phyloP scores from a whole-genome alignment of 2,797 vertebrate species.

The Melanotaenia parkinsoni region DNA sequence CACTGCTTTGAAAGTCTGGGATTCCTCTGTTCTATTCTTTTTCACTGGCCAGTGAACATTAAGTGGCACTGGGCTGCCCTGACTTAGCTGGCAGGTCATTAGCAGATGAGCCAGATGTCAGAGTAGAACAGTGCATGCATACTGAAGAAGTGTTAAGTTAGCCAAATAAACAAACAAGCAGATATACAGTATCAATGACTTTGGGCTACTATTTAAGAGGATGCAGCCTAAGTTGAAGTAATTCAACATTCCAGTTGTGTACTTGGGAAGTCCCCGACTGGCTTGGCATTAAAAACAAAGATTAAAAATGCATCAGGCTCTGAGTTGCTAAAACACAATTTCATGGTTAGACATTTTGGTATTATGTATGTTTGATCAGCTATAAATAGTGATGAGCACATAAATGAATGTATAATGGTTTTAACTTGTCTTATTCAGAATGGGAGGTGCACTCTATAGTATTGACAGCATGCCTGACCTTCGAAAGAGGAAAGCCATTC shows the following conservation, averaged over 20 bases:
- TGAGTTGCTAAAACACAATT: constrained; percentile 10
- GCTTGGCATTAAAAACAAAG: constrained; percentile 18
- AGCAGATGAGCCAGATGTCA: constrained; percentile 63
- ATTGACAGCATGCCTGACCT: constrained; percentile 99
- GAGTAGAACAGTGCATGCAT: constrained; percentile 52
- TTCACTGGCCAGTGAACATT: constrained; percentile 59
- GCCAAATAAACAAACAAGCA: constrained; percentile 48
- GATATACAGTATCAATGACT: constrained; percentile 28
- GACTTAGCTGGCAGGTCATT: constrained; percentile 65
- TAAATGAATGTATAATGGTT: constrained; percentile 16
- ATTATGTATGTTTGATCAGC: not conserved
- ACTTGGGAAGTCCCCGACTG: constrained; percentile 38
- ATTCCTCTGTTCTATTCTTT: constrained; percentile 52
- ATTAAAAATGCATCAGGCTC: constrained; percentile 8
- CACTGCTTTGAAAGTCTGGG: constrained; percentile 21
- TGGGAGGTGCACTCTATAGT: constrained; percentile 95
- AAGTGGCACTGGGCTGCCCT: constrained; percentile 57
- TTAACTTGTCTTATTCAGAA: constrained; percentile 79
- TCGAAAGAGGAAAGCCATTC: constrained; percentile 95
- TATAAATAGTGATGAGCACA: constrained; percentile 1
- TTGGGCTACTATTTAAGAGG: constrained; percentile 34
- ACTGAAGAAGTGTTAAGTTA: constrained; percentile 49
- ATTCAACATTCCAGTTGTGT: constrained; percentile 42
- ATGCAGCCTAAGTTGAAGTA: constrained; percentile 16
- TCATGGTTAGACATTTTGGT: constrained; percentile 9